Base-by-base conservation (phyloP, 2,888 invertebrate genomes). In the Cephus nigrinus region DNA sequence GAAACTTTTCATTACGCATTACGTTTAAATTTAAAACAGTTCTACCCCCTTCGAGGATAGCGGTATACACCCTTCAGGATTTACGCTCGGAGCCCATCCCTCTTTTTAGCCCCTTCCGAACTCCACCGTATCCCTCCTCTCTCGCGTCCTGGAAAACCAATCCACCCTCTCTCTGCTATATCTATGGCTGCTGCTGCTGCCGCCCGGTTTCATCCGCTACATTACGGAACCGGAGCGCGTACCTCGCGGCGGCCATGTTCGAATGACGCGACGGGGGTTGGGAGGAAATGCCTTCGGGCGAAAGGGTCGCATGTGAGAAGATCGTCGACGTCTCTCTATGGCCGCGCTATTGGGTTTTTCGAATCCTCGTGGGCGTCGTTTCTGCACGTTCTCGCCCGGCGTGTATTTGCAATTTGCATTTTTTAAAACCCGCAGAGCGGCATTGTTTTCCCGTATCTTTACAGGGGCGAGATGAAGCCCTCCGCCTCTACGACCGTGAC, bases 1-100 rank as follows among this genome's bases (percentile, higher is more conserved):
- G 78, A 84, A 86, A 87, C 86, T 87, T 86, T 86, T 87, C 85
- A 87, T 87, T 87, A 86, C 81, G 75, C 78, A 73, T 68, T 34
- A 77, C 81, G 80, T 83, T 85, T 83, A 81, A 85, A 85, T 82
- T 86, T 81, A 80, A 85, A 82, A 75, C 80, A 79, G 78, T 55
- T 80, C 78, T 76, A 77, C 68, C 75, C 77, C 76, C 35, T 35
- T 69, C 71, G 75, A n/a, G 34, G 32, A 31, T 34, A 69, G 69
- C 35, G 34, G 74, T 12, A 33, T 12, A 36, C 69, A 36, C 69
- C 31, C 36, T 68, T 55, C n/a, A 31, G 55, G 68, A 75, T 68
- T 71, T 71, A 31, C 71, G 71, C 33, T 71, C 71, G 4, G 71
- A 15, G 31, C 31, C 33, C 71, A 69, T 75, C 76, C 75, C 76